A percentile compares a stretch with the other conserved stretches of the same genome.
phyloP scores from a whole-genome alignment of 1,140 invertebrate genomes.

The Uloborus diversus region DNA sequence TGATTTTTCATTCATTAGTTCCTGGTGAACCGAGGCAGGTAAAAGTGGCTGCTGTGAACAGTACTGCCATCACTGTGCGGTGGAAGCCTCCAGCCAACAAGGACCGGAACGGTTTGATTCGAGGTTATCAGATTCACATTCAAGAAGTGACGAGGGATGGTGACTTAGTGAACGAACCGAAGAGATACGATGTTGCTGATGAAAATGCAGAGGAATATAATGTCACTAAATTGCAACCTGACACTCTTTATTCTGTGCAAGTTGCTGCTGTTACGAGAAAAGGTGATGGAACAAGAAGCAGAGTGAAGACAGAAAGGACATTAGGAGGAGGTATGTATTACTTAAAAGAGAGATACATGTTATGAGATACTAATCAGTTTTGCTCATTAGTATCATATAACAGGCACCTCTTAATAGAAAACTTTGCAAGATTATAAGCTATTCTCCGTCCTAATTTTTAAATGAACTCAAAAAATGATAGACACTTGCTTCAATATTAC shows the following conservation, averaged over 20 bases:
- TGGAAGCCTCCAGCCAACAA: slow-evolving; percentile 91
- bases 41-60: slow-evolving; percentile 85
- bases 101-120: slow-evolving; percentile 92
- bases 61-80: slow-evolving; percentile 87
- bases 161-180: slow-evolving; percentile 61
- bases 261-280: slow-evolving; percentile 93
- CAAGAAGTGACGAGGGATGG: slow-evolving; percentile 82
- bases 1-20: slow-evolving; percentile 71
- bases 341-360: too few relatives aligned
- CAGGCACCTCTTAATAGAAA: too few relatives aligned
- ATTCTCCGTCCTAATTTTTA: too few relatives aligned
- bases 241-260: slow-evolving; percentile 82
- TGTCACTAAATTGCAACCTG: slow-evolving; percentile 89
- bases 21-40: slow-evolving; percentile 95
- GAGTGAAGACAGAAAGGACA: slow-evolving; percentile 82
- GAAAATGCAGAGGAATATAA: slow-evolving; percentile 81
- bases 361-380: too few relatives aligned
- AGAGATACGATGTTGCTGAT: slow-evolving; percentile 80
- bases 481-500: too few relatives aligned
- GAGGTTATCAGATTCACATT: slow-evolving; percentile 95
- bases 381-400: too few relatives aligned
- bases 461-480: too few relatives aligned
- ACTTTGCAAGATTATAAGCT: background rate
- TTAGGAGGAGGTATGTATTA: slow-evolving; percentile 80
- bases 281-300: slow-evolving; percentile 90